Evolutionary conservation across 2,113 vertebrate species (phyloP), one percentile per base, ranked within the genome.

Genomic region (Cacatua alba): DNA sequence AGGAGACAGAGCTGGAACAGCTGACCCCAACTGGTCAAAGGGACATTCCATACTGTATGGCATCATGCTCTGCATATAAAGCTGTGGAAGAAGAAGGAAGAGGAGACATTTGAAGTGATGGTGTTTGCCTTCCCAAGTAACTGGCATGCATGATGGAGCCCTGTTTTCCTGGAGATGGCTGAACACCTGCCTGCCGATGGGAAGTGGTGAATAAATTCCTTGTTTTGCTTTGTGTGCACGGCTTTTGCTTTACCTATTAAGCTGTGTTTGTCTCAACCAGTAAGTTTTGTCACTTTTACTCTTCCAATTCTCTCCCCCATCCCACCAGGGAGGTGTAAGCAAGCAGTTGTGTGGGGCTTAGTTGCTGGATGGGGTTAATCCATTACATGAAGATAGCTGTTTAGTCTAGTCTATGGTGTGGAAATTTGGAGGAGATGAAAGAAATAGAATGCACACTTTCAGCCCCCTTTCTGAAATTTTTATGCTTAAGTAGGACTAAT

Each of bases 401-500:
- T 80, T 37, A 49, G 18, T 26, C 16, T 46, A 46, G 12, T 2
- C 17, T 29, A 7, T 21, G 18, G 14, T n/a, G 26, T 49, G 43
- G 44, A 84, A 90, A 77, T 69, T 33, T 35, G 28, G 23, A 80
- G 24, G 10, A 71, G 2, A 53, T 52, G 8, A 87, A 84, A 9
- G 24, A 41, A 55, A 72, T 28, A 59, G 20, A 35, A 69, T 19
- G 7, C 65, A n/a, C 5, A 7, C 2, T 74, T 69, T 21, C 43
- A 72, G 5, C 3, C 52, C 5, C 3, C 13, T 72, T 63, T 48
- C 37, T 46, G 17, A 13, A 52, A 24, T 2, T 10, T 29, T 51
- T 71, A 51, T 44, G 0, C 3, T 71, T 37, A 25, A 4, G 0
- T n/a, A 68, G 2, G 11, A 48, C 14, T 59, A 35, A 53, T 14